Conservation (phyloP, 2,797 vertebrate genomes). For the Fundulus diaphanus region DNA sequence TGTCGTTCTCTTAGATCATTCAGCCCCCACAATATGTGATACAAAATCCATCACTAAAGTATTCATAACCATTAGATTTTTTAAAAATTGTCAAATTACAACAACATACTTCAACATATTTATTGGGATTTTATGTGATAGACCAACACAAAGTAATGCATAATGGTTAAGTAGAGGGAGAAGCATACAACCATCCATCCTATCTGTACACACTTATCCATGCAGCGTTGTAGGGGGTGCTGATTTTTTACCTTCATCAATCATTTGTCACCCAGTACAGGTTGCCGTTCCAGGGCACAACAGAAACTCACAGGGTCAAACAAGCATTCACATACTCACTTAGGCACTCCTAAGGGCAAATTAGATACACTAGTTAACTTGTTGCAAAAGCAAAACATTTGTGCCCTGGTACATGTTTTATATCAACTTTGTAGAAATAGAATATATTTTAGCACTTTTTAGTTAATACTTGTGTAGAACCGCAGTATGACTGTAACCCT, state of each 20-base stretch:
- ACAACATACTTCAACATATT: not conserved
- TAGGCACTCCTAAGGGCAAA: not conserved
- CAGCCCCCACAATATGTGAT: conserved; percentile 68
- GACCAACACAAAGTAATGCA: not conserved
- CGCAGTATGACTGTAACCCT: no score
- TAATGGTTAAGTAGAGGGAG: not conserved
- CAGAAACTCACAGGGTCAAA: not conserved
- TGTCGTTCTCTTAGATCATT: conserved; percentile 82
- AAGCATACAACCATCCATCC: not conserved
- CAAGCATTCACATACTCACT: no score
- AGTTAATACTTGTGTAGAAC: not conserved
- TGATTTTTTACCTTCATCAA: not conserved
- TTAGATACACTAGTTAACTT: not conserved
- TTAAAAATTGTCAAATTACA: not conserved
- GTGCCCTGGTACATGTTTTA: not conserved
- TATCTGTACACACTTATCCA: not conserved
- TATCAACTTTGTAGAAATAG: not conserved
- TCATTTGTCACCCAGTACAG: not conserved
- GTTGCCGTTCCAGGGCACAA: not conserved
- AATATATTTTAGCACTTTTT: not conserved
- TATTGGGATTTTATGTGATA: not conserved
- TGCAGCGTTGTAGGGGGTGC: not conserved
- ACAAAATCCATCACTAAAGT: conserved; percentile 49
- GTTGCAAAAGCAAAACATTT: not conserved
- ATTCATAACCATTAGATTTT: not conserved